Evolutionary conservation across 2,113 vertebrate species (phyloP).

Genomic region (Pseudonaja textilis): DNA sequence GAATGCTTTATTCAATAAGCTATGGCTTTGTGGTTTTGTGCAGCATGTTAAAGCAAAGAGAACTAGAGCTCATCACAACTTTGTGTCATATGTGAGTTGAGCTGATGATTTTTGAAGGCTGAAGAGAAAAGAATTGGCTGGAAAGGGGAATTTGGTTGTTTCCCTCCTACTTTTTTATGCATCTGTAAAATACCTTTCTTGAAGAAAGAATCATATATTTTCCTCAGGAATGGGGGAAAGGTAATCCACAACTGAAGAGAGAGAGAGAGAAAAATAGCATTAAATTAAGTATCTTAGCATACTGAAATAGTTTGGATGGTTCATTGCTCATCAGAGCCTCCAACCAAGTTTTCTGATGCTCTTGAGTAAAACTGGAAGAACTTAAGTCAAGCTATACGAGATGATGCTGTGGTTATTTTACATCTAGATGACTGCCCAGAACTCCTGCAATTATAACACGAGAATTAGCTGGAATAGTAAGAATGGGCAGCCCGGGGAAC

Average conservation of each 20-base stretch:
- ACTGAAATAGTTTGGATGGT: not conserved
- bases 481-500: not conserved
- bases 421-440: not conserved
- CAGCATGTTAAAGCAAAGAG: not conserved
- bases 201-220: not conserved
- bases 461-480: not conserved
- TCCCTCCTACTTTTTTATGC: not conserved
- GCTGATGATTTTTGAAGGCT: not conserved
- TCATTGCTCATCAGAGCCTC: not conserved
- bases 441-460: not conserved
- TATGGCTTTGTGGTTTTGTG: not conserved
- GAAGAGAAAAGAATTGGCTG: not conserved
- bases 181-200: slow-evolving; percentile 9
- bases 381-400: not conserved
- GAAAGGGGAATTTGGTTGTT: not conserved
- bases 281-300: not conserved
- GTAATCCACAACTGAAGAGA: not conserved
- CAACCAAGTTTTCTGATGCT: not conserved
- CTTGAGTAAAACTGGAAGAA: not conserved
- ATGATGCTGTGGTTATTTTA: not conserved
- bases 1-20: not conserved
- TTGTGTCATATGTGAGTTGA: not conserved
- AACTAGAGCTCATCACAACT: not conserved
- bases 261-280: not conserved
- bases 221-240: slow-evolving; percentile 12